Conservation (phyloP, 2,113 vertebrate genomes). For the Alectura lathami region DNA sequence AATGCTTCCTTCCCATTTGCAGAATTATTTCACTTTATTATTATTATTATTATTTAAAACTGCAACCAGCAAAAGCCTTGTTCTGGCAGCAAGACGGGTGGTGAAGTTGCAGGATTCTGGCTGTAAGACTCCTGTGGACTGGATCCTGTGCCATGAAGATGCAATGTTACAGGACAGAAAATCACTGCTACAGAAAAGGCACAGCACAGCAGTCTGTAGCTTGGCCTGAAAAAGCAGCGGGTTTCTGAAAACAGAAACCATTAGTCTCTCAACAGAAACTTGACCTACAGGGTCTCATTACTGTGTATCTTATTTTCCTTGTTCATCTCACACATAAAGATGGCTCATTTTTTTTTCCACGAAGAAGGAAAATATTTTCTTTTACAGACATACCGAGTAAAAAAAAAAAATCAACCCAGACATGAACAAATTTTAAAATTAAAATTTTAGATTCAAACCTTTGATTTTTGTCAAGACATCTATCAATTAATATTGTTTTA, state of each 20-base stretch:
- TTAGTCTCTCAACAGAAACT: not conserved
- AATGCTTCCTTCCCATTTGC: not conserved
- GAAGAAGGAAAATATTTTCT: not conserved
- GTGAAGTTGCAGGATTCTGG: not conserved
- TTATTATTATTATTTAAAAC: too few relatives aligned
- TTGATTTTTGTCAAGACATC: not conserved
- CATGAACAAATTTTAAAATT: not conserved
- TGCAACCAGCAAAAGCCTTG: not conserved
- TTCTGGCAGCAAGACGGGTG: not conserved
- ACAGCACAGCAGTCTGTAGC: not conserved
- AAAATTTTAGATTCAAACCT: not conserved
- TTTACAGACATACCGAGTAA: not conserved
- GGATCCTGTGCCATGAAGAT: not conserved
- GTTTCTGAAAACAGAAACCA: not conserved
- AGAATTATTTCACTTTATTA: not conserved
- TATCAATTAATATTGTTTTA: not conserved
- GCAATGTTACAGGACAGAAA: not conserved
- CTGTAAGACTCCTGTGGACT: not conserved
- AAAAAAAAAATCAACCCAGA: not conserved
- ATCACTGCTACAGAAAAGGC: not conserved
- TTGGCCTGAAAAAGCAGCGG: not conserved
- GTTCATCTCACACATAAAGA: not conserved
- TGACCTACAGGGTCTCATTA: not conserved
- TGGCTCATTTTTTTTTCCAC: not conserved
- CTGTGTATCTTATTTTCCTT: not conserved